Percentiles rank a stretch among this genome's conserved stretches.
Evolutionary conservation across 2,797 vertebrate genomes (phyloP).

Genomic region (Remorina albescens): DNA sequence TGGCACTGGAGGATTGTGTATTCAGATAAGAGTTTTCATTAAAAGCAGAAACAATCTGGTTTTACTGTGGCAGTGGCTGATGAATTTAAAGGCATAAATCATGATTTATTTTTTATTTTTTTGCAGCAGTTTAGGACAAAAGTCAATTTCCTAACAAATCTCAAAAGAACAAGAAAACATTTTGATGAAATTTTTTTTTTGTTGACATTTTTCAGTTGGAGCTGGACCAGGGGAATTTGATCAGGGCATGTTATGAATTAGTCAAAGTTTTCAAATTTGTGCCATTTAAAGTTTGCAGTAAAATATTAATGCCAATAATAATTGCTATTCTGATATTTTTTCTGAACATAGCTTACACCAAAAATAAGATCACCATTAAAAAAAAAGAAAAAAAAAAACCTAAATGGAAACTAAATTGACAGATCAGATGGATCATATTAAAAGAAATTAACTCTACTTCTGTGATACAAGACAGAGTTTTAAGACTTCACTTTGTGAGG

Average conservation of each 20-base stretch:
- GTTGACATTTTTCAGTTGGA: slow-evolving; percentile 13
- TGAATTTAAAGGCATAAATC: neutral
- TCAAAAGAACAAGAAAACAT: slow-evolving; percentile 2
- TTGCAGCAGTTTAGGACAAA: neutral
- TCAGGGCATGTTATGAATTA: too few relatives aligned
- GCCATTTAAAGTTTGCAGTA: too few relatives aligned
- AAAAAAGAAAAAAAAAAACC: too few relatives aligned
- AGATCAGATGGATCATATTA: too few relatives aligned
- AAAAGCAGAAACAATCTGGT: neutral
- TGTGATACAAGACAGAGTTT: too few relatives aligned
- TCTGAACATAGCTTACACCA: too few relatives aligned
- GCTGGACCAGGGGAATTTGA: neutral
- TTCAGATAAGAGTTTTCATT: neutral
- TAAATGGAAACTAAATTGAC: too few relatives aligned
- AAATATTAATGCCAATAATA: too few relatives aligned
- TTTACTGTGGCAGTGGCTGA: neutral
- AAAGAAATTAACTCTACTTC: neutral
- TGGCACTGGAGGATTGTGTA: neutral
- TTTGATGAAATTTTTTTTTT: slow-evolving; percentile 12
- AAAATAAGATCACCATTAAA: too few relatives aligned
- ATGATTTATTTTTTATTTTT: too few relatives aligned
- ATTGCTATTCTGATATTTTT: too few relatives aligned
- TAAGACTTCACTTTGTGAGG: neutral
- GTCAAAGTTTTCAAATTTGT: too few relatives aligned
- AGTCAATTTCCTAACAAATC: neutral